Conservation (phyloP, 2,797 vertebrate genomes). For the Galaxias olidus region DNA sequence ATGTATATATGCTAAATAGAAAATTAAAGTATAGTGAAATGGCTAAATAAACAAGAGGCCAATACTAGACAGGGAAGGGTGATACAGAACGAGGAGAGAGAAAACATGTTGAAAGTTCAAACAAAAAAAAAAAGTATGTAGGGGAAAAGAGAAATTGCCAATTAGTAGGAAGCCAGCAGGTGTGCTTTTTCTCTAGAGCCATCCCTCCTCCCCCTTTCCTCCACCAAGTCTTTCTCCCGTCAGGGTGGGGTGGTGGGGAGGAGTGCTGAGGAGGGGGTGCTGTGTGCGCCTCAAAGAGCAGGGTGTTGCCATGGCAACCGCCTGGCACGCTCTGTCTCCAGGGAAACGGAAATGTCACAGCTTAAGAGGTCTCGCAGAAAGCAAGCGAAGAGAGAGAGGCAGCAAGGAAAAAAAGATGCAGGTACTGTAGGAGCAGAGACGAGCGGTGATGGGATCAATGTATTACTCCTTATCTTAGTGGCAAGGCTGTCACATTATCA, state of each 20-base stretch:
- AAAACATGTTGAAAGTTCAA: constrained; percentile 57
- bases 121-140: constrained; percentile 54
- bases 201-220: constrained; percentile 41
- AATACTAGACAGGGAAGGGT: constrained; percentile 8
- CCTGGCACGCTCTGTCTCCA: constrained; percentile 84
- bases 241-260: not conserved
- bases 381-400: constrained; percentile 36
- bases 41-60: not conserved
- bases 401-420: constrained; percentile 53
- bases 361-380: constrained; percentile 77
- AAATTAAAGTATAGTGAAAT: not conserved
- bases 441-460: constrained; percentile 47
- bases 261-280: constrained; percentile 49
- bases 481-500: constrained; percentile 60
- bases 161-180: constrained; percentile 82
- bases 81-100: not conserved
- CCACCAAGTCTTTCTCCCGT: constrained; percentile 21
- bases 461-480: constrained; percentile 53
- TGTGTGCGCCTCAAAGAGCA: constrained; percentile 78
- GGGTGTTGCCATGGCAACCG: constrained; percentile 88
- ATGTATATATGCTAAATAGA: too few relatives aligned
- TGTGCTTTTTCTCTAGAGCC: constrained; percentile 69
- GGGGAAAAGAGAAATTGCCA: constrained; percentile 76
- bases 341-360: constrained; percentile 85
- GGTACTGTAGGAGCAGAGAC: constrained; percentile 50